A percentile compares a stretch with the other conserved stretches of the same genome.
These are phyloP conservation scores for Drosophila paracracens DNA, from an alignment of 2,888 invertebrate species.

Conservation along the genomic window DNA sequence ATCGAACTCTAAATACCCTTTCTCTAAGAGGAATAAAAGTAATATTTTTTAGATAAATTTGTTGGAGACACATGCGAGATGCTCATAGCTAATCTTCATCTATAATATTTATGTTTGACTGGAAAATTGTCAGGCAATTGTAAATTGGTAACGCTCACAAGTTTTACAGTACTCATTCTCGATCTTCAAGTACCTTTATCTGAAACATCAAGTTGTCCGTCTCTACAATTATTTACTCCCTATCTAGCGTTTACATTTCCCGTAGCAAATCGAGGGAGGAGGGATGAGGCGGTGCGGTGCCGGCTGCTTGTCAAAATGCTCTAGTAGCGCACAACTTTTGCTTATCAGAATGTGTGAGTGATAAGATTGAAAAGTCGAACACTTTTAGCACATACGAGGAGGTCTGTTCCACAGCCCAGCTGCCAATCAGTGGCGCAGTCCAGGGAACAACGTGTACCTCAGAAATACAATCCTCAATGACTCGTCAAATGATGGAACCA, in stretches of 20 bases:
- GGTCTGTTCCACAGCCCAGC: slow-evolving; percentile 4
- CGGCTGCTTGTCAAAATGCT: slow-evolving; percentile 39
- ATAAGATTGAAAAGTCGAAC: slow-evolving; percentile 47
- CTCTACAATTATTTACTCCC: slow-evolving; percentile 10
- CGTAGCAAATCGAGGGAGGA: slow-evolving; percentile 7
- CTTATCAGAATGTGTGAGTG: slow-evolving; percentile 48
- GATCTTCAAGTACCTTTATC: slow-evolving; percentile 32
- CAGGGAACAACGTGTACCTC: background rate
- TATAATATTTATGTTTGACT: background rate
- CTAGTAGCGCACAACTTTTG: slow-evolving; percentile 28
- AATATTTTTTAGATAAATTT: no score
- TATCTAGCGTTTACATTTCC: slow-evolving; percentile 32
- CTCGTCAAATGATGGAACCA: slow-evolving; percentile 12
- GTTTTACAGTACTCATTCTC: slow-evolving; percentile 14
- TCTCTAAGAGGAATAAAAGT: background rate
- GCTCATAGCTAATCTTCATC: background rate
- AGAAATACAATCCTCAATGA: slow-evolving; percentile 32
- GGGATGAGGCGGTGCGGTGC: background rate
- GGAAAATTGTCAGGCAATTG: background rate
- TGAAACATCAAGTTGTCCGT: slow-evolving; percentile 11
- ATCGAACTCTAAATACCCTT: background rate
- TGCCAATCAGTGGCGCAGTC: slow-evolving; percentile 22
- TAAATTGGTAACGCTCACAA: slow-evolving; percentile 26
- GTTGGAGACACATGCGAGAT: background rate
- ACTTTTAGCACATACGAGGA: background rate